Evolutionary conservation across 2,797 vertebrate species (phyloP).

Genomic region (Poeciliopsis infans): DNA sequence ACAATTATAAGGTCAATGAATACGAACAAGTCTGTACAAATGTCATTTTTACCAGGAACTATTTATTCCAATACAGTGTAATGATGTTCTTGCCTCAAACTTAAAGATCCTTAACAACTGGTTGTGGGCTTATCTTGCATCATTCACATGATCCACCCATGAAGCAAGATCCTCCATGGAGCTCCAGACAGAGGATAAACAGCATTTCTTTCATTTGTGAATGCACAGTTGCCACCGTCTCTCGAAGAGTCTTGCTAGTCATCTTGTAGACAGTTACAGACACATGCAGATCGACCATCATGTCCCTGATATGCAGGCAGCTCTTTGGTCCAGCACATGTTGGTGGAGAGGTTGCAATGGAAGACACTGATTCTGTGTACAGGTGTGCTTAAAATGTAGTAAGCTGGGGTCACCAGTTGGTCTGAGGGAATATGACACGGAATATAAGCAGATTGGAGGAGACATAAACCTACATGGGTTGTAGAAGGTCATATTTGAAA

Average conservation of each 20-base stretch:
- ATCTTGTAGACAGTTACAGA: too few relatives aligned
- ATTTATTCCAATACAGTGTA: background rate
- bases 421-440: too few relatives aligned
- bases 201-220: background rate
- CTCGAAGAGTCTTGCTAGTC: background rate
- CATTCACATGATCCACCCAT: background rate
- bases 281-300: too few relatives aligned
- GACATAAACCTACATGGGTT: too few relatives aligned
- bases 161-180: background rate
- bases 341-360: too few relatives aligned
- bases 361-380: background rate
- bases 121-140: slow-evolving; percentile 1
- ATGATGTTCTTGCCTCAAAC: background rate
- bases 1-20: background rate
- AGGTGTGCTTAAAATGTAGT: too few relatives aligned
- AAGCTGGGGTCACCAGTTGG: too few relatives aligned
- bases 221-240: background rate
- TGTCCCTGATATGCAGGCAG: too few relatives aligned
- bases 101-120: background rate
- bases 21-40: background rate
- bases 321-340: too few relatives aligned
- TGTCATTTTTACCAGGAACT: background rate
- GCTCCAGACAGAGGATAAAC: background rate
- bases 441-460: too few relatives aligned
- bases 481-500: too few relatives aligned